phyloP scores from a whole-genome alignment of 2,888 invertebrate species.

The Napeogenes inachia region DNA sequence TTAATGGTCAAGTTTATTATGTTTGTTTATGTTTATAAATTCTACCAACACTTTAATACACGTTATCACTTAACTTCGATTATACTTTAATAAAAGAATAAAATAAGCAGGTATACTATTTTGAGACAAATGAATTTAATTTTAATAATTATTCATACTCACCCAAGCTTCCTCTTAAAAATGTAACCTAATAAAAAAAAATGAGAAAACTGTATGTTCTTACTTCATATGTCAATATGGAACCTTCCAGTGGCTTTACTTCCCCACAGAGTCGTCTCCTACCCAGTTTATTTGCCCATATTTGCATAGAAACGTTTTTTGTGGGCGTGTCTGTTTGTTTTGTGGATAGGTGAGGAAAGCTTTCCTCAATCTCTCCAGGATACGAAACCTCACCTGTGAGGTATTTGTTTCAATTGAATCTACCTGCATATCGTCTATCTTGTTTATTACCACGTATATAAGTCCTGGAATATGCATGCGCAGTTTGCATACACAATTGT shows the following conservation, averaged over 20 bases:
- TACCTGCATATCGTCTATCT: conserved; percentile 11
- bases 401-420: conserved; percentile 63
- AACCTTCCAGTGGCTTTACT: conserved; percentile 34
- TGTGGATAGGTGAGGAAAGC: conserved; percentile 71
- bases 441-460: conserved; percentile 15
- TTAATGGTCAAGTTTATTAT: no score
- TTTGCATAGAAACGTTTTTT: conserved; percentile 78
- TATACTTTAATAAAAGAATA: no score
- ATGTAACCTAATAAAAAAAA: no score
- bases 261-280: conserved; percentile 51
- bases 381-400: conserved; percentile 50
- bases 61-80: no score
- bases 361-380: conserved; percentile 51
- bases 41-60: no score
- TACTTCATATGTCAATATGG: neutral
- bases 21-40: no score
- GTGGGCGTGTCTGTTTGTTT: conserved; percentile 74
- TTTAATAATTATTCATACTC: no score
- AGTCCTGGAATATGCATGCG: conserved; percentile 10
- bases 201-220: no score
- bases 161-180: no score
- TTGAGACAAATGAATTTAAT: no score
- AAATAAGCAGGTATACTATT: no score
- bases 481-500: conserved; percentile 12
- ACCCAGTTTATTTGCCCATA: conserved; percentile 74